phyloP scores from a whole-genome alignment of 2,113 vertebrate species.

The Uropsilus gracilis region DNA sequence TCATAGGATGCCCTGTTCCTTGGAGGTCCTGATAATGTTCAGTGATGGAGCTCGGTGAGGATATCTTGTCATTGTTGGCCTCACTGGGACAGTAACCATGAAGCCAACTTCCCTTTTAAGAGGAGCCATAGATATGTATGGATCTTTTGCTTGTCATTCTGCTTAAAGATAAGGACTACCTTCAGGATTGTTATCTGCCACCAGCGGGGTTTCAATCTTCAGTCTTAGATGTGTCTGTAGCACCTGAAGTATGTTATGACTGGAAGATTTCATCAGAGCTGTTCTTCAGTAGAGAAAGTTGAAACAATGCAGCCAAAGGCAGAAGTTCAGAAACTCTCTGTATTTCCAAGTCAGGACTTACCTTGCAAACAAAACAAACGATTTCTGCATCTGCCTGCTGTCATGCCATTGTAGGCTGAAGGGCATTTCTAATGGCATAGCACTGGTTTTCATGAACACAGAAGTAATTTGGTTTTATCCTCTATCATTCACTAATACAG shows the following conservation, averaged over 20 bases:
- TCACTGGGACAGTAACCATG: background rate
- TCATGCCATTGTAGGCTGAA: background rate
- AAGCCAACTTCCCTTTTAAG: background rate
- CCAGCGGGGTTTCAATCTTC: too few relatives aligned
- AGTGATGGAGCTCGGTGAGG: too few relatives aligned
- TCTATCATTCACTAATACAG: background rate
- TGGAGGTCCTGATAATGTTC: background rate
- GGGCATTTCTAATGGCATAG: background rate
- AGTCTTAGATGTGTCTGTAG: background rate
- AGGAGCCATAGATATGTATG: background rate
- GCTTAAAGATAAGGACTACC: background rate
- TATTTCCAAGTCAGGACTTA: background rate
- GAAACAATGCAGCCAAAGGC: background rate
- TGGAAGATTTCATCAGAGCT: background rate
- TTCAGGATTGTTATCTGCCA: too few relatives aligned
- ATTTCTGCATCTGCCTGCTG: background rate
- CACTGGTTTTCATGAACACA: background rate
- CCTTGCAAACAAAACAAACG: background rate
- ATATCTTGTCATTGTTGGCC: background rate
- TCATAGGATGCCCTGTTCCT: background rate
- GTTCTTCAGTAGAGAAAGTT: background rate
- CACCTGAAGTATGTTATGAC: fast-evolving
- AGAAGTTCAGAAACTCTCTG: background rate
- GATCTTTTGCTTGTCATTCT: background rate
- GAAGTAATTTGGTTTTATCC: background rate